Base-by-base conservation (phyloP, 2,113 vertebrate genomes). In the Xiphias gladius region DNA sequence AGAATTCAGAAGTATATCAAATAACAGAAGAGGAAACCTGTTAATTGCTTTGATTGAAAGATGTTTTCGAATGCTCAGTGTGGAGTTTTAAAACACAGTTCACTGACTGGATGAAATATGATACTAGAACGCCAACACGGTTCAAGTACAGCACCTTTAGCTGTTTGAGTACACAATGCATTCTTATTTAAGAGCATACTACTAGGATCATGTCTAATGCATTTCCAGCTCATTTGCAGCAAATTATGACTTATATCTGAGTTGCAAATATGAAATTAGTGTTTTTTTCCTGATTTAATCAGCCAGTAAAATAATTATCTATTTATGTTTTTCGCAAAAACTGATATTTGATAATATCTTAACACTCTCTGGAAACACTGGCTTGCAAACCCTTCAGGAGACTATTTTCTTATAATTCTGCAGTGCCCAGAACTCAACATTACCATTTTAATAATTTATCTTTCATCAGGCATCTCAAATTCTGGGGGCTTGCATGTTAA, bases 381-480 rank as follows among this genome's bases (percentile, higher is more conserved):
- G 17, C 39, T 69, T 24, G 43, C 35, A 85, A 69, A 76, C 26
- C 55, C 75, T 76, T 11, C 20, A 72, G 59, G 66, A 62, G 48
- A 70, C 13, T 54, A 64, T 55, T 81, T 80, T 66, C 54, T 41
- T 73, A 62, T 58, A 62, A 59, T 73, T 76, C 35, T 62, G 66
- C 48, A 80, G 39, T 57, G 55, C 59, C 46, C 64, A 70, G 24
- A 87, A 66, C 65, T 68, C 24, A 86, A 87, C 73, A 80, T 82
- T 63, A 76, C 82, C 61, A 74, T 86, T 74, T 87, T 62, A 80
- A 89, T 82, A 77, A 78, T 90, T 77, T 79, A 73, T 88, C 81
- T 85, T 89, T 91, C 73, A 92, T 76, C 86, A 26, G 54, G 66
- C 64, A 48, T 85, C 65, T 92, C 55, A 54, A 16, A 70, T 88